Conservation (phyloP, 37 sponge, comb jelly and placozoan species). For the Crambe crambe region DNA sequence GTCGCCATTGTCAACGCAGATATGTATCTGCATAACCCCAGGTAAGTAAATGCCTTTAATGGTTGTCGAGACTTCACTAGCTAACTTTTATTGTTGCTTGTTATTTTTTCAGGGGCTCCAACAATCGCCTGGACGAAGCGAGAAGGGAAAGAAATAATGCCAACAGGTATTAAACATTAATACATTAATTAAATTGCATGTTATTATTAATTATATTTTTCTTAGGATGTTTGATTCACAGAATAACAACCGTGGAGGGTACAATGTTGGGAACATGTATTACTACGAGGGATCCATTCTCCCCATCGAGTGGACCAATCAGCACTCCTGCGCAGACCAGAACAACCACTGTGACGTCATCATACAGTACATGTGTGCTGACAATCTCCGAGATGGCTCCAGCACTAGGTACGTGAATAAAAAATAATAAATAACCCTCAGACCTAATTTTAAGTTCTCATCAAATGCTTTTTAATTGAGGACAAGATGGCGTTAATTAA, state of each 20-base stretch:
- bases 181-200: not conserved
- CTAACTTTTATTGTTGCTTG: not conserved
- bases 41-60: conserved; percentile 29
- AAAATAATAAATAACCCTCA: not conserved
- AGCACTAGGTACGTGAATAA: conserved; percentile 69
- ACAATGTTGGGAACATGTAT: conserved; percentile 95
- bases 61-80: not conserved
- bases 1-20: conserved; percentile 59
- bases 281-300: conserved; percentile 92
- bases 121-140: conserved; percentile 96
- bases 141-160: conserved; percentile 89
- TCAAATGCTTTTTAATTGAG: not conserved
- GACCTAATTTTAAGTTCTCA: not conserved
- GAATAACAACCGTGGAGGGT: conserved; percentile 99
- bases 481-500: no score
- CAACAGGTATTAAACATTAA: conserved; percentile 65
- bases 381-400: conserved; percentile 84
- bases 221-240: conserved; percentile 94
- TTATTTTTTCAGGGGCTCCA: conserved; percentile 76
- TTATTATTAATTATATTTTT: not conserved
- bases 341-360: conserved; percentile 96
- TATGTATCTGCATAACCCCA: conserved; percentile 92
- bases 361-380: conserved; percentile 97
- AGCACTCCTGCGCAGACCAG: conserved; percentile 95
- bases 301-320: conserved; percentile 98